Evolutionary conservation across 1,140 invertebrate species (phyloP).

Genomic region (Drosophila kikkawai): DNA sequence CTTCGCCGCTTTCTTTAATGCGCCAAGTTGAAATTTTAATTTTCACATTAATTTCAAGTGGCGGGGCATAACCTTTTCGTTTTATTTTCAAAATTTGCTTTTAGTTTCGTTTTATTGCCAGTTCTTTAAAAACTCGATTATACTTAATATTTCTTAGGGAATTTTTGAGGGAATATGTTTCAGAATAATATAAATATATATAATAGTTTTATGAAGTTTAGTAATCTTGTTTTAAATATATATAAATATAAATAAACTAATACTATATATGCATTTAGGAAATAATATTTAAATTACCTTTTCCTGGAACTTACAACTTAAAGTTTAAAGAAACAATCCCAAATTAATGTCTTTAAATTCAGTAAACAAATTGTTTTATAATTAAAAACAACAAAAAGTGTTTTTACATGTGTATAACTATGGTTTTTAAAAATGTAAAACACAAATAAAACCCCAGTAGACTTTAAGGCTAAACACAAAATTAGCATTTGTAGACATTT

Average conservation of each 20-base stretch:
- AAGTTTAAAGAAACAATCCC: no score
- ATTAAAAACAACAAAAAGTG: neutral
- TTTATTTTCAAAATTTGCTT: constrained; percentile 20
- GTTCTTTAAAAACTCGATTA: constrained; percentile 3
- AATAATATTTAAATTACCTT: neutral
- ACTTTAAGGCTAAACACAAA: neutral
- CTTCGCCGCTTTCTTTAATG: constrained; percentile 19
- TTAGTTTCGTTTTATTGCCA: constrained; percentile 12
- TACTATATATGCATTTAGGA: no score
- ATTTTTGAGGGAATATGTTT: neutral
- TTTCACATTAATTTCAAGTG: constrained; percentile 42
- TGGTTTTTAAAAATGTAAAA: neutral
- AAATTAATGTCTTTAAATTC: neutral
- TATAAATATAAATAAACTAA: no score
- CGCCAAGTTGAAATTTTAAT: constrained; percentile 65
- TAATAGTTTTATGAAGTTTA: neutral
- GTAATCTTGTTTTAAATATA: no score
- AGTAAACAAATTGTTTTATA: neutral
- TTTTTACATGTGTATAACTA: neutral
- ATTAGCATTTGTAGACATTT: neutral
- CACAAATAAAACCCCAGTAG: neutral
- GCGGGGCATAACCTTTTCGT: constrained; percentile 27
- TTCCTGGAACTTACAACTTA: neutral
- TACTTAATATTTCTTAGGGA: neutral
- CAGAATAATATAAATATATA: neutral